Evolutionary conservation across 2,113 vertebrate species (phyloP), one percentile per base, ranked within the genome.

Genomic region (Pollimyrus isidori): DNA sequence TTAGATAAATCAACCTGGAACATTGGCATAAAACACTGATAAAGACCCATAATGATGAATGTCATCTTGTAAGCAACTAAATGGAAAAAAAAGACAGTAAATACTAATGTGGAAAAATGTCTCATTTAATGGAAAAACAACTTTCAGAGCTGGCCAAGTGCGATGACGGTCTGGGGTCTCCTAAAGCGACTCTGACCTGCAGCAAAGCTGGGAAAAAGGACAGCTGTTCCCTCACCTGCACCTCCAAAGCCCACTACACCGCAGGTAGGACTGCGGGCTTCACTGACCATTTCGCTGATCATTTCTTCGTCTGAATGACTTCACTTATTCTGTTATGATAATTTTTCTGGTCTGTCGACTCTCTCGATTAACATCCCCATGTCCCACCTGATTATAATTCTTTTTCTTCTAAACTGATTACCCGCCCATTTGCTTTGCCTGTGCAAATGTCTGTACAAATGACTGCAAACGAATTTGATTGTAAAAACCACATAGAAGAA

Each of bases 121-220:
- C 21, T 10, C 0, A 10, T 46, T 46, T 21, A 6, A 84, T 84
- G 23, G 23, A 46, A 23, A 76, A 76, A 45, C 3, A 84, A 84
- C 42, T 85, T 92, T 92, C 95, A 96, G 97, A 97, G 94, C 87
- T 96, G n/a, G 93, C 97, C 91, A 97, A 95, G 91, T 97, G 97
- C 92, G 93, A 95, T 89, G 90, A 94, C 53, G 95, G 95, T 69
- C 93, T 96, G 0, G 90, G 96, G 19, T 93, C 97, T 4, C 97
- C 97, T 0, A 97, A 97, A 92, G 97, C 98, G 86, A 97, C 96
- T 23, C 96, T 99, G 88, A 97, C 95, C 91, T 99, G 98, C 91
- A 98, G 95, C 94, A 97, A 97, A 91, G 96, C 91, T 0, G 98
- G 98, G 92, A 99, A 98, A 93, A 99, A 97, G 92, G 98, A 99